Evolutionary conservation across 1,140 invertebrate genomes (phyloP).

Genomic region (Atta cephalotes): DNA sequence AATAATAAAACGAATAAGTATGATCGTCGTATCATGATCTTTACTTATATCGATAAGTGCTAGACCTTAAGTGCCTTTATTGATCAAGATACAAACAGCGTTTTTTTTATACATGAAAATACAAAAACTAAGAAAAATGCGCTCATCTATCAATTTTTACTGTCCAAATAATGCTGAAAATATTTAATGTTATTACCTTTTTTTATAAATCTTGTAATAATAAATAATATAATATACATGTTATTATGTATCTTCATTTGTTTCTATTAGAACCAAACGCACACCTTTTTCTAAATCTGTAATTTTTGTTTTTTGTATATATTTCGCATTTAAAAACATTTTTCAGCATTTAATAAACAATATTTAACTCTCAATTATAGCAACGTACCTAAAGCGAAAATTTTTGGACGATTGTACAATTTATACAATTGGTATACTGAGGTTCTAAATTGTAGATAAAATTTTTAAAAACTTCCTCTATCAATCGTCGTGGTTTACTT

Average conservation of each 20-base stretch:
- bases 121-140: conserved; percentile 51
- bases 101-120: conserved; percentile 63
- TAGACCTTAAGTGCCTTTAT: conserved; percentile 76
- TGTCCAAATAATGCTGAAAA: conserved; percentile 62
- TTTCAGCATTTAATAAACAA: conserved; percentile 33
- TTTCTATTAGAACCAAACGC: neutral
- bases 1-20: conserved; percentile 69
- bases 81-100: conserved; percentile 58
- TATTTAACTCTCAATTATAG: too few relatives aligned
- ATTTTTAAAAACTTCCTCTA: too few relatives aligned
- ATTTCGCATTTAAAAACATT: conserved; percentile 1
- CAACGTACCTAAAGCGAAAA: too few relatives aligned
- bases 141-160: conserved; percentile 60
- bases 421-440: too few relatives aligned
- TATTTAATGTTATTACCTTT: conserved; percentile 64
- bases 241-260: conserved; percentile 10
- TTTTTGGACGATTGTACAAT: too few relatives aligned
- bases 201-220: conserved; percentile 70
- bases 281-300: conserved; percentile 14
- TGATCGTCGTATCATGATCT: conserved; percentile 61
- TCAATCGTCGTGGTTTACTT: too few relatives aligned
- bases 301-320: neutral
- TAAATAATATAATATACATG: conserved; percentile 65
- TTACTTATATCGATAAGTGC: conserved; percentile 67
- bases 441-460: too few relatives aligned